phyloP scores from a whole-genome alignment of 2,888 invertebrate genomes.

The Hypena proboscidalis region DNA sequence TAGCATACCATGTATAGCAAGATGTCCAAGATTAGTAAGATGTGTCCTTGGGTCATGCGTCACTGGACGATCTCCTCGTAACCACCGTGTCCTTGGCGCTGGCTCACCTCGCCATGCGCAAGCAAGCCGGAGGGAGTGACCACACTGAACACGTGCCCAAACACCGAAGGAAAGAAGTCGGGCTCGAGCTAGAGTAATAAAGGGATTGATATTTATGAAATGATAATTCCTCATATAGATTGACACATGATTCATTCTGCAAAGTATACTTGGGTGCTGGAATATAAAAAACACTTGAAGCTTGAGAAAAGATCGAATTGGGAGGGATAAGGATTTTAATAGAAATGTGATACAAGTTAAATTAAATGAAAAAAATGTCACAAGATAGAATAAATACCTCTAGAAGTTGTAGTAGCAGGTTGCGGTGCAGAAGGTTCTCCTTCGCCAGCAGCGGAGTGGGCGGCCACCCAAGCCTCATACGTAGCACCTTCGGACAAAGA shows the following conservation, averaged over 20 bases:
- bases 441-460: constrained; percentile 92
- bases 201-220: too few relatives aligned
- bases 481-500: constrained; percentile 90
- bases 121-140: constrained; percentile 88
- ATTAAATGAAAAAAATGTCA: background rate
- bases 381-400: constrained; percentile 79
- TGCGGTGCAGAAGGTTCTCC: constrained; percentile 91
- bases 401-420: constrained; percentile 90
- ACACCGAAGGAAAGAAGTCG: constrained; percentile 94
- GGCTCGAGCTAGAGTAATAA: constrained; percentile 87
- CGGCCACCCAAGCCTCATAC: constrained; percentile 95
- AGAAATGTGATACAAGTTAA: too few relatives aligned
- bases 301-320: too few relatives aligned
- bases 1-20: constrained; percentile 88
- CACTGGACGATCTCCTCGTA: constrained; percentile 88
- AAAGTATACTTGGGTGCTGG: too few relatives aligned
- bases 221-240: too few relatives aligned
- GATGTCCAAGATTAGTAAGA: constrained; percentile 89
- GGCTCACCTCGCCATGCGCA: constrained; percentile 92
- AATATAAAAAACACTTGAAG: too few relatives aligned
- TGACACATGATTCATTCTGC: too few relatives aligned
- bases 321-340: too few relatives aligned
- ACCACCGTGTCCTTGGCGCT: constrained; percentile 91
- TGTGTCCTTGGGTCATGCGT: constrained; percentile 90
- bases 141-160: constrained; percentile 88